Percentiles rank a stretch among this genome's conserved stretches.
phyloP scores from a whole-genome alignment of 2,888 invertebrate species.

The Globia sparganii region DNA sequence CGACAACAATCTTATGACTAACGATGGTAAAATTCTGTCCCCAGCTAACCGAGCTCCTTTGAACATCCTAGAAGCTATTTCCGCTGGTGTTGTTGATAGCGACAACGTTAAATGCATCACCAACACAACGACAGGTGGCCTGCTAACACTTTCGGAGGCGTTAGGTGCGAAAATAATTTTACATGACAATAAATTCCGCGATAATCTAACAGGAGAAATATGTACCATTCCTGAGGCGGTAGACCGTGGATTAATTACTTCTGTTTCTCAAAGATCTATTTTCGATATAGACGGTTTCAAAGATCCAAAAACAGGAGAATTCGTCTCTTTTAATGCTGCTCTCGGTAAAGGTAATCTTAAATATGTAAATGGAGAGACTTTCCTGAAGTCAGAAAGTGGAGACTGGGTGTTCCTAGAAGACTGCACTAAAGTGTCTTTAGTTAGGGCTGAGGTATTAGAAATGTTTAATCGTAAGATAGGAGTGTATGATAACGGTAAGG shows the following conservation, averaged over 20 bases:
- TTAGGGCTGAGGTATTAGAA: slow-evolving; percentile 96
- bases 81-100: slow-evolving; percentile 96
- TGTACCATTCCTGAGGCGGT: slow-evolving; percentile 96
- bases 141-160: slow-evolving; percentile 96
- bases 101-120: slow-evolving; percentile 96
- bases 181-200: slow-evolving; percentile 93
- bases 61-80: slow-evolving; percentile 96
- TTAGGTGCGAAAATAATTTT: slow-evolving; percentile 95
- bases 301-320: slow-evolving; percentile 95
- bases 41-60: slow-evolving; percentile 94
- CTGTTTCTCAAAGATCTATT: slow-evolving; percentile 96
- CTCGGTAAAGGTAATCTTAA: slow-evolving; percentile 94
- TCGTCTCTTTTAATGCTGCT: slow-evolving; percentile 95
- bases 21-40: slow-evolving; percentile 94
- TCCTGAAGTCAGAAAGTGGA: slow-evolving; percentile 93
- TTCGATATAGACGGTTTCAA: slow-evolving; percentile 98
- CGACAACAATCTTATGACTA: slow-evolving; percentile 94
- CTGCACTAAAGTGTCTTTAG: slow-evolving; percentile 94
- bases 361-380: slow-evolving; percentile 93
- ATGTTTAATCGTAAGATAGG: slow-evolving; percentile 96
- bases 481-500: slow-evolving; percentile 93
- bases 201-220: slow-evolving; percentile 93
- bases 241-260: slow-evolving; percentile 96
- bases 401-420: slow-evolving; percentile 94
- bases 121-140: slow-evolving; percentile 94